Evolutionary conservation across 2,113 vertebrate genomes (phyloP).

Genomic region (Nycticebus coucang): DNA sequence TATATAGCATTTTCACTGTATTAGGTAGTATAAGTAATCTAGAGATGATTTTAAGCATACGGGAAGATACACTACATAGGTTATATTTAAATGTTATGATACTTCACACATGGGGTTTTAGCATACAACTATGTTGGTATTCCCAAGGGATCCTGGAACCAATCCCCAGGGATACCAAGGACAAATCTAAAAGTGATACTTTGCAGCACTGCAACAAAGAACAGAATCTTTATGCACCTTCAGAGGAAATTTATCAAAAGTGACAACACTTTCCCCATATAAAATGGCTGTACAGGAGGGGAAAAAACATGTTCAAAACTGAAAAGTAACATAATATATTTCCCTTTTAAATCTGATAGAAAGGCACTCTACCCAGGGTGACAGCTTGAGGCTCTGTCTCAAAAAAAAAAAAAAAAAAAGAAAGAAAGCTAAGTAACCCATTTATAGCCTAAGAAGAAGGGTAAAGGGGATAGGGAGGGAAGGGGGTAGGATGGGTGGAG

Average conservation of each 20-base stretch:
- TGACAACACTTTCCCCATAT: neutral
- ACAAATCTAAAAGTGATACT: neutral
- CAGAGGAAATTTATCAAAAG: neutral
- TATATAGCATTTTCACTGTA: neutral
- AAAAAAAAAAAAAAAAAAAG: too few species aligned
- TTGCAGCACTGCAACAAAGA: neutral
- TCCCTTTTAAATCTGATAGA: neutral
- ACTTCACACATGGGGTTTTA: neutral
- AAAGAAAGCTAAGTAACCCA: too few species aligned
- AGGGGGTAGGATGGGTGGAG: too few species aligned
- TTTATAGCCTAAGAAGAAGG: too few species aligned
- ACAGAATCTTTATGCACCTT: neutral
- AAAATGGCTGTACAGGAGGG: neutral
- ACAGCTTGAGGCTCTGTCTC: too few species aligned
- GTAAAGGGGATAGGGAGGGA: too few species aligned
- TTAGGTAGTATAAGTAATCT: neutral
- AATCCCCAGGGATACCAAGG: neutral
- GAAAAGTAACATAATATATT: neutral
- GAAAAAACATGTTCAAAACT: neutral
- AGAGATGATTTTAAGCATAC: neutral
- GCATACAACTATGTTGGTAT: neutral
- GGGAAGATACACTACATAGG: neutral
- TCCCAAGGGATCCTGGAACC: neutral
- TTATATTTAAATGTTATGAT: neutral
- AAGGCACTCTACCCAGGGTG: neutral